These are phyloP conservation scores for Pecten maximus DNA, from an alignment of 2,888 invertebrate species.

Conservation along the genomic window DNA sequence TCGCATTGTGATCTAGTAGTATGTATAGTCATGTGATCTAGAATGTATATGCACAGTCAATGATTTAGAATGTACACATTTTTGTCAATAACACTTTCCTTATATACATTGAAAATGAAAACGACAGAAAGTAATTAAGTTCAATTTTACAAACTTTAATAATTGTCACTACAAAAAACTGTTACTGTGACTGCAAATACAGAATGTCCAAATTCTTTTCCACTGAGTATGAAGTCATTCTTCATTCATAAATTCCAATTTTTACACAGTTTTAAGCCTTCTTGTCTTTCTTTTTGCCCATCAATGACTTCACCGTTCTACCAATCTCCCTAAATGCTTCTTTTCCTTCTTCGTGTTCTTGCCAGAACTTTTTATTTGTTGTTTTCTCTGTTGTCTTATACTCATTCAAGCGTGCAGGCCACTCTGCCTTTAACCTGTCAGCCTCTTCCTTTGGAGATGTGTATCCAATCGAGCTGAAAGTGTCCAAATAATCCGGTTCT, in stretches of 20 bases:
- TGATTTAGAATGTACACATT: no score
- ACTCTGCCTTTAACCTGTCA: neutral
- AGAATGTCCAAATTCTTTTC: neutral
- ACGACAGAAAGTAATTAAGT: neutral
- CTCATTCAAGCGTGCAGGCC: neutral
- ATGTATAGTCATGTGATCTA: no score
- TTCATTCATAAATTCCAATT: neutral
- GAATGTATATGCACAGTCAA: no score
- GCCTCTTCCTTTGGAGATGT: neutral
- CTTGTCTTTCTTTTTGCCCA: neutral
- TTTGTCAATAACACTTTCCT: no score
- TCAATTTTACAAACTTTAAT: neutral
- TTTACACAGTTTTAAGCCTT: neutral
- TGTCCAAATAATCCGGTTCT: neutral
- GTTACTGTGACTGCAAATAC: neutral
- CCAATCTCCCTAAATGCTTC: neutral
- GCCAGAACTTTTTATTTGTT: neutral
- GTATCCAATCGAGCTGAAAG: neutral
- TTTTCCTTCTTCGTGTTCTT: neutral
- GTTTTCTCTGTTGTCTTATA: neutral
- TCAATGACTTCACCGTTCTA: neutral
- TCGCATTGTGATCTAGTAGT: no score
- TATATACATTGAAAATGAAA: neutral
- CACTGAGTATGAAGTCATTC: neutral
- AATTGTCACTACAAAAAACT: neutral